Evolutionary conservation across 2,797 vertebrate genomes (phyloP), one percentile per base, ranked within the genome.

Genomic region (Melanogrammus aeglefinus): DNA sequence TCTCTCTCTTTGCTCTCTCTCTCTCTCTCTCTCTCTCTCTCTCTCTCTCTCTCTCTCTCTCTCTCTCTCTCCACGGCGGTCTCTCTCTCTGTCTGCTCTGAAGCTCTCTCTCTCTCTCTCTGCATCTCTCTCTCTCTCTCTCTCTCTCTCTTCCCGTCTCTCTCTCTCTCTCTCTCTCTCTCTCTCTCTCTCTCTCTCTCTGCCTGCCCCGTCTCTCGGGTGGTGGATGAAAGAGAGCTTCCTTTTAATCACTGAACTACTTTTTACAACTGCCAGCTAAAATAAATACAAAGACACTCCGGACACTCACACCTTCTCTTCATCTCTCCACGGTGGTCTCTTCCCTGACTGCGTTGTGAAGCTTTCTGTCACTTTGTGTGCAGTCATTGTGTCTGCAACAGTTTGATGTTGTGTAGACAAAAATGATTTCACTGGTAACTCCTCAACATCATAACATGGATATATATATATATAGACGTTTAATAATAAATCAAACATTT

Each of bases 161-260:
- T 75, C 82, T 88, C 85, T 88, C 77, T 76, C 44, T 75, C 82
- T 88, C 81, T 78, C 87, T 88, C 80, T 89, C 35, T 81, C 82
- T 82, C 85, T 86, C 81, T 81, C 78, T 79, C 80, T 0, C 82
- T 21, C 81, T 79, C 82, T 83, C 87, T 81, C 84, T 89, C 88
- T 77, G 76, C 76, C 79, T 87, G 83, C 80, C 84, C 88, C 84
- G 76, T 75, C 18, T 76, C 78, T 86, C 84, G 85, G 85, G 82
- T 75, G 8, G 78, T 86, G 85, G 81, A 89, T 78, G 78, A 70
- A 31, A 70, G 69, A 13, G 84, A 89, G 85, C 86, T 86, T 91
- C 87, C 83, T 86, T 93, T 91, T 94, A 93, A 92, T 93, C 91
- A 91, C 89, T 88, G 86, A 91, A 90, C 86, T 89, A 83, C 88